Conservation (phyloP, 2,888 invertebrate genomes). For the Trypoxylon attenuatum region DNA sequence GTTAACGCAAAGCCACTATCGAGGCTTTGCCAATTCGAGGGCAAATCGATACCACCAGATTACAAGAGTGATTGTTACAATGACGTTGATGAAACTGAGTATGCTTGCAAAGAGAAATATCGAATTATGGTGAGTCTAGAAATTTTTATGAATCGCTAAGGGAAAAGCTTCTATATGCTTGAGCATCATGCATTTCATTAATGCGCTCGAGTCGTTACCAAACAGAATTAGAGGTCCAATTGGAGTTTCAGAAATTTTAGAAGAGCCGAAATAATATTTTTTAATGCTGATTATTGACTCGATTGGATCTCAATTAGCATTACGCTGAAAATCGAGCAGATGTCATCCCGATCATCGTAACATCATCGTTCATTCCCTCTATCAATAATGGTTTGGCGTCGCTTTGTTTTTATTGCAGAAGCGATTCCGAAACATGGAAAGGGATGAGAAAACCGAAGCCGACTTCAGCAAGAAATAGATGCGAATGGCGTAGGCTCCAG, state of each 20-base stretch:
- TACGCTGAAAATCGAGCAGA: conserved; percentile 21
- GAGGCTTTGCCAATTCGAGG: conserved; percentile 85
- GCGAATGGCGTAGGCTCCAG: conserved; percentile 44
- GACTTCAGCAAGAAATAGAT: conserved; percentile 67
- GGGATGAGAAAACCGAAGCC: conserved; percentile 60
- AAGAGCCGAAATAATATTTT: too few relatives aligned
- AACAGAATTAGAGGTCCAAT: too few relatives aligned
- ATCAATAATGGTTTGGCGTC: conserved; percentile 64
- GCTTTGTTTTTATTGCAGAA: conserved; percentile 75
- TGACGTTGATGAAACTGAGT: conserved; percentile 86
- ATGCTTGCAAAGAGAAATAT: conserved; percentile 87
- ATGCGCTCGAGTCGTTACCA: too few relatives aligned
- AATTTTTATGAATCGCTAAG: too few relatives aligned
- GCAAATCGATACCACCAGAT: conserved; percentile 81
- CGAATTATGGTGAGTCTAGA: conserved; percentile 86
- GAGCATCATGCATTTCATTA: too few relatives aligned
- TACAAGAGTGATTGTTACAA: conserved; percentile 88
- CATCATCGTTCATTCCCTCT: conserved; percentile 30
- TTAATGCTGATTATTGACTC: too few relatives aligned
- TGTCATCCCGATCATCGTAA: conserved; percentile 37
- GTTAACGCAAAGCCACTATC: conserved; percentile 82
- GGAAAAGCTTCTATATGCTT: too few relatives aligned
- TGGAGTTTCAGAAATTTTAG: too few relatives aligned
- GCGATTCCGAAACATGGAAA: conserved; percentile 73
- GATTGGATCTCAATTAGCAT: conserved; percentile 13